These are phyloP conservation scores for Rhyacophila brunnea DNA, from an alignment of 1,140 invertebrate species.

Conservation along the genomic window DNA sequence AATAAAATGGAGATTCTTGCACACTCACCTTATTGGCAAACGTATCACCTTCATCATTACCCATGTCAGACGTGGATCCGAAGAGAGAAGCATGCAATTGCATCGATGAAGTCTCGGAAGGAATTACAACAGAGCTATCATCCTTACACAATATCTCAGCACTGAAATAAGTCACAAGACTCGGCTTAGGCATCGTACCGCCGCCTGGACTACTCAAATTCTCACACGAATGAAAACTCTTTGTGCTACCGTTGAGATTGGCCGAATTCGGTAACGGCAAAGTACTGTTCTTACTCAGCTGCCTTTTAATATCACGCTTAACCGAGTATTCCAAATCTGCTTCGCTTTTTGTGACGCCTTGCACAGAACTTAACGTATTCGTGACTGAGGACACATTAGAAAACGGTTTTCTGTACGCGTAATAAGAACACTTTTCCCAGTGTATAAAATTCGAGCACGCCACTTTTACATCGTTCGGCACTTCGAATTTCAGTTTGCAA, in stretches of 20 bases:
- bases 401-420: slow-evolving; percentile 21
- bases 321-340: slow-evolving; percentile 9
- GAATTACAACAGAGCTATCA: neutral
- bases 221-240: slow-evolving; percentile 17
- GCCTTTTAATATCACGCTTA: neutral
- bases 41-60: slow-evolving; percentile 18
- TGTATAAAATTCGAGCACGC: slow-evolving; percentile 49
- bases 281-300: neutral
- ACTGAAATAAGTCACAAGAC: slow-evolving; percentile 25
- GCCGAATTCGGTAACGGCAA: too few species aligned
- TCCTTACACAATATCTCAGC: slow-evolving; percentile 23
- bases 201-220: slow-evolving; percentile 8
- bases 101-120: slow-evolving; percentile 18
- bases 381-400: neutral
- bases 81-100: slow-evolving; percentile 28
- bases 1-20: neutral
- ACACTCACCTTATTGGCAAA: slow-evolving; percentile 37
- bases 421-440: slow-evolving; percentile 46
- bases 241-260: neutral
- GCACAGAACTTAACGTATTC: neutral
- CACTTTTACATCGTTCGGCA: slow-evolving; percentile 35
- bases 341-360: slow-evolving; percentile 19
- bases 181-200: slow-evolving; percentile 1
- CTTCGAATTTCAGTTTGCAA: slow-evolving; percentile 22
- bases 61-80: slow-evolving; percentile 18